Evolutionary conservation across 2,888 invertebrate genomes (phyloP), one percentile per base, ranked within the genome.

Genomic region (Drosophila mayaguana): DNA sequence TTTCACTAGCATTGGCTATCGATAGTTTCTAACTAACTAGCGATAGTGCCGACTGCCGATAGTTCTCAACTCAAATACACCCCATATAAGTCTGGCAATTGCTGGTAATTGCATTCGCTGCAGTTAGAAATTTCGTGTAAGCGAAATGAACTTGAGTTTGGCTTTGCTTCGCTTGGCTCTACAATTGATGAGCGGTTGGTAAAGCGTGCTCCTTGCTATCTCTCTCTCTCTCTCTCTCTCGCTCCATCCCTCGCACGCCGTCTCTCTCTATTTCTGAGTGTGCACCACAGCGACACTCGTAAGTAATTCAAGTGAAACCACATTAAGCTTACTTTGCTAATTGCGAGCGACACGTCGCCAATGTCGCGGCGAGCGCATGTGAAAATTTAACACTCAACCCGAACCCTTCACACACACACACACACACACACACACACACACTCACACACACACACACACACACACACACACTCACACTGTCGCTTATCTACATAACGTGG

Each of bases 291-390:
- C 75, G 80, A 75, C 78, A 83, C 84, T 81, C 83, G 88, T 88
- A 86, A 88, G 88, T 88, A 90, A 91, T 91, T 90, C 84, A 83
- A 85, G 83, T 81, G 89, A 78, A 88, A 90, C 89, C 90, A 80
- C 91, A 90, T 90, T 89, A 89, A 91, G 91, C 91, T 90, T 90
- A 89, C 90, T 86, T 90, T 90, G 90, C 91, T 91, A 91, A 91
- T 91, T 91, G 91, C 90, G 68, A 90, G 87, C 86, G 89, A 91
- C 88, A 89, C 88, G 80, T 85, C 83, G 81, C 78, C 73, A 71
- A 66, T 70, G 60, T 71, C 64, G 72, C 71, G 64, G 34, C 72
- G 64, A 63, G 68, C 64, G 57, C 63, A 71, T 71, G 76, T 63
- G 65, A 59, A 66, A 71, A 68, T 48, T 62, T 36, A 60, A 63